A percentile compares a stretch with the other conserved stretches of the same genome.
Evolutionary conservation across 2,113 vertebrate species (phyloP).

Genomic region (Coptodon rendalli): DNA sequence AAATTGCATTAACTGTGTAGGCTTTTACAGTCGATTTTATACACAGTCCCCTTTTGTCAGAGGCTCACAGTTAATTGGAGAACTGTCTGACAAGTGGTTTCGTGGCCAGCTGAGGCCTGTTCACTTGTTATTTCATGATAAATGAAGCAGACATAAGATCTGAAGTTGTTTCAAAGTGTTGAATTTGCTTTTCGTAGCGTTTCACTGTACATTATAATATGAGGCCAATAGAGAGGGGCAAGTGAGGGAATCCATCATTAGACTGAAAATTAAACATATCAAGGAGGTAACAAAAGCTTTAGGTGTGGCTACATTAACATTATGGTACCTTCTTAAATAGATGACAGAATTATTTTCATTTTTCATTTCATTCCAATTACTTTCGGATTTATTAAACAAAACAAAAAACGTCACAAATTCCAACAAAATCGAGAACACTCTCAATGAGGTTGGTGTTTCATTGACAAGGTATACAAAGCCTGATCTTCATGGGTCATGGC

Average conservation of each 20-base stretch:
- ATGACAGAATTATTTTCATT: too few relatives aligned
- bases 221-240: not conserved
- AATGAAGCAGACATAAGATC: not conserved
- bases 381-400: not conserved
- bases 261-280: not conserved
- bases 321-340: not conserved
- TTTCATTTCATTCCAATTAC: too few relatives aligned
- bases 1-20: not conserved
- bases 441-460: not conserved
- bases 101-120: not conserved
- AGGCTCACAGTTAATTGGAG: not conserved
- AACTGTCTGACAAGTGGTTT: not conserved
- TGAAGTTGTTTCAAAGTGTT: not conserved
- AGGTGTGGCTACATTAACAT: not conserved
- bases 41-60: not conserved
- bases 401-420: not conserved
- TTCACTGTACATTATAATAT: not conserved
- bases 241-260: not conserved
- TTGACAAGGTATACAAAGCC: not conserved
- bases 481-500: not conserved
- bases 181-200: not conserved
- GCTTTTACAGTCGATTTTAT: not conserved
- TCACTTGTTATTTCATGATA: not conserved
- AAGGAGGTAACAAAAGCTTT: not conserved
- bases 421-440: not conserved